Evolutionary conservation across 2,888 invertebrate genomes (phyloP).

Genomic region (Cheilosia urbana): DNA sequence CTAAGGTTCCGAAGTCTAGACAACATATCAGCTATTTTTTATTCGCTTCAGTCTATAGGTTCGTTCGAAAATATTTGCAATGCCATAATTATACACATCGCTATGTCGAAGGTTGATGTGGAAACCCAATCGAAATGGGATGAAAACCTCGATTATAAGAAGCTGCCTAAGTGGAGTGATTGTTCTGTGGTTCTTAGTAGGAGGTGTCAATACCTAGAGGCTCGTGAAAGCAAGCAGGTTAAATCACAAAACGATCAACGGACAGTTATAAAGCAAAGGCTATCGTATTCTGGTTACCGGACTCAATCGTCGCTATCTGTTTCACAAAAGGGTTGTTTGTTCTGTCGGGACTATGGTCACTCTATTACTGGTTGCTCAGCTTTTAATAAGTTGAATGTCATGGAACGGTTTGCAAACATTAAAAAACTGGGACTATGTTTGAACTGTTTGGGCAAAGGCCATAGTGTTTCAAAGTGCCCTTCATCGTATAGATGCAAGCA

Average conservation of each 20-base stretch:
- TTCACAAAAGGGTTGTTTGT: background rate
- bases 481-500: constrained; percentile 3
- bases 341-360: too few species aligned
- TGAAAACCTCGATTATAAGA: background rate
- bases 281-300: background rate
- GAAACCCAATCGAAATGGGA: constrained; percentile 22
- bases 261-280: background rate
- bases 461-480: constrained; percentile 5
- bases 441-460: constrained; percentile 30
- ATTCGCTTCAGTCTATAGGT: too few species aligned
- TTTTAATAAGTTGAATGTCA: too few species aligned
- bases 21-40: too few species aligned
- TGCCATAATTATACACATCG: too few species aligned
- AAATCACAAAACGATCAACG: background rate
- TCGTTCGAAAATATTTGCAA: too few species aligned
- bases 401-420: too few species aligned
- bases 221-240: constrained; percentile 3
- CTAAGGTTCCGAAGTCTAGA: too few species aligned
- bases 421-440: constrained; percentile 7
- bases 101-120: constrained; percentile 28
- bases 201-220: constrained; percentile 24
- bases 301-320: constrained; percentile 5
- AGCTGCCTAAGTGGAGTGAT: background rate
- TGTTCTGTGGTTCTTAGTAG: constrained; percentile 10
- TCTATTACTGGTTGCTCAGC: too few species aligned